Percentiles rank a stretch among this genome's conserved stretches.
These are phyloP conservation scores for Anthrax anthrax DNA, from an alignment of 2,888 invertebrate species.

Conservation along the genomic window DNA sequence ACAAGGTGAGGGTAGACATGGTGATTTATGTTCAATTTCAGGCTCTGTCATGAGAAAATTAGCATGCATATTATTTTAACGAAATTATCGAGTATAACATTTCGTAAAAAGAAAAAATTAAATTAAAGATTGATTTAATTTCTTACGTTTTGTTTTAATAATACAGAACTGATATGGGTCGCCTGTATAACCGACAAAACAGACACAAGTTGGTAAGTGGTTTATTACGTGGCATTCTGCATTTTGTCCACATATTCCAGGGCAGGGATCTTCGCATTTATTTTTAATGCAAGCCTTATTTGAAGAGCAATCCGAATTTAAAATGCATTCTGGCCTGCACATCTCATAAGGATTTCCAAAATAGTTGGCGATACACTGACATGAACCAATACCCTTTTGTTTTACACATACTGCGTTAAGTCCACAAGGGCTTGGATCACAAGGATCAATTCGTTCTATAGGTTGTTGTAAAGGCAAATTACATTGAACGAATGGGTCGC, in stretches of 20 bases:
- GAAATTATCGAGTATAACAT: no score
- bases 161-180: constrained; percentile 56
- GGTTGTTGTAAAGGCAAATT: constrained; percentile 29
- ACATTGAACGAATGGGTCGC: constrained; percentile 57
- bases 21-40: constrained; percentile 23
- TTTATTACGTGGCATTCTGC: constrained; percentile 60
- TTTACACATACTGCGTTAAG: constrained; percentile 57
- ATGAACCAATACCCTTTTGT: constrained; percentile 49
- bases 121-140: background rate
- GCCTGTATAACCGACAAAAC: constrained; percentile 54
- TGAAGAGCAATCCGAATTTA: constrained; percentile 56
- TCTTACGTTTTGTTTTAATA: no score
- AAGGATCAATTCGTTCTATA: constrained; percentile 44
- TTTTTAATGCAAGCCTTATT: constrained; percentile 54
- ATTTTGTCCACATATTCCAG: constrained; percentile 60
- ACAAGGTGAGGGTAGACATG: constrained; percentile 47
- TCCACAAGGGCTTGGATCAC: constrained; percentile 69
- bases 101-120: background rate
- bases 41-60: constrained; percentile 15
- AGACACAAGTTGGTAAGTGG: constrained; percentile 54
- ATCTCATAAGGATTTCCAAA: constrained; percentile 65
- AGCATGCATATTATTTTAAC: no score
- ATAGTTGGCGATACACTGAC: constrained; percentile 54
- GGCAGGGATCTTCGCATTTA: constrained; percentile 65
- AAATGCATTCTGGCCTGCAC: constrained; percentile 58